These are phyloP conservation scores for Schizotus pectinicornis DNA, from an alignment of 2,888 invertebrate genomes.

Conservation along the genomic window DNA sequence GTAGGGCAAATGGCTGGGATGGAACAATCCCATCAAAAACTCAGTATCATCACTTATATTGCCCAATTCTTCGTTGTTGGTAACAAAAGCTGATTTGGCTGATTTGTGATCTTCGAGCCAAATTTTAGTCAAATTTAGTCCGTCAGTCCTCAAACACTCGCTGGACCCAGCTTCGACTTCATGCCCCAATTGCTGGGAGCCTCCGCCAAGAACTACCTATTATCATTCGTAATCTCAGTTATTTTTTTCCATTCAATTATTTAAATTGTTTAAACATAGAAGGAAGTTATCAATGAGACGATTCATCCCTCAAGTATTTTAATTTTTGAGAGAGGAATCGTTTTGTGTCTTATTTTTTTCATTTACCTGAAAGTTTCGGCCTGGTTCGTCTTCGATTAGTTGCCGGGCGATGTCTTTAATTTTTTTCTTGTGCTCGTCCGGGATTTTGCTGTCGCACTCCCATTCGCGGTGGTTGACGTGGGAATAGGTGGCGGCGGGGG, in stretches of 20 bases:
- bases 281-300: too few relatives aligned
- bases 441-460: conserved; percentile 76
- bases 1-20: conserved; percentile 74
- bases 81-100: conserved; percentile 64
- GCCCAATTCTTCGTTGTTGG: conserved; percentile 68
- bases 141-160: conserved; percentile 69
- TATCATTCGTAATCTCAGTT: too few relatives aligned
- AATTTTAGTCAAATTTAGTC: conserved; percentile 70
- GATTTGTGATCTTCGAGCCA: conserved; percentile 65
- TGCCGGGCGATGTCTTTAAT: conserved; percentile 79
- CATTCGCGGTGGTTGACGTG: conserved; percentile 72
- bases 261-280: too few relatives aligned
- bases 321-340: too few relatives aligned
- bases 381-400: conserved; percentile 76
- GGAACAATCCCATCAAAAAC: conserved; percentile 76
- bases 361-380: conserved; percentile 69
- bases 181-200: conserved; percentile 70
- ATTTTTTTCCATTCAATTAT: too few relatives aligned
- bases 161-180: conserved; percentile 59
- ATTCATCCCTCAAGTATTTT: too few relatives aligned
- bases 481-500: conserved; percentile 78
- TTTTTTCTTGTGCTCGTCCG: conserved; percentile 54
- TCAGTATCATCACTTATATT: conserved; percentile 68
- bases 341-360: too few relatives aligned
- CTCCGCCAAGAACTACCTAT: conserved; percentile 75